Evolutionary conservation across 2,888 invertebrate species (phyloP).

Genomic region (Caenorhabditis sp.): DNA sequence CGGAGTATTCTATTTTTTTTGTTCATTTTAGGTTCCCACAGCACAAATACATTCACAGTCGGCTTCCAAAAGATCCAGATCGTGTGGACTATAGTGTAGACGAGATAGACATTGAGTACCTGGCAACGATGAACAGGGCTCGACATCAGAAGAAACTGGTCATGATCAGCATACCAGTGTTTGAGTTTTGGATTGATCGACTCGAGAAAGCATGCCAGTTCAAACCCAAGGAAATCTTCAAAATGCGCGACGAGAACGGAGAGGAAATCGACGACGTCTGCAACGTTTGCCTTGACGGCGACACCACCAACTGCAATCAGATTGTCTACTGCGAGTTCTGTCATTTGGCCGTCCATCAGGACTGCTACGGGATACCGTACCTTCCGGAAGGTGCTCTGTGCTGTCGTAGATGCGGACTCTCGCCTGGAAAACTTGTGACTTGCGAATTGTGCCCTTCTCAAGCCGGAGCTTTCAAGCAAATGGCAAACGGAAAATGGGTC

Average conservation of each 20-base stretch:
- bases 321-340: conserved; percentile 99
- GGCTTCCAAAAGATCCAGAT: conserved; percentile 11
- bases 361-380: conserved; percentile 96
- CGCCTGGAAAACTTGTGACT: conserved; percentile 94
- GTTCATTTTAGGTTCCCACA: background rate
- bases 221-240: conserved; percentile 30
- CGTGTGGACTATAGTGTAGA: conserved; percentile 32
- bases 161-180: background rate
- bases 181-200: conserved; percentile 53
- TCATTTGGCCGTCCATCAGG: conserved; percentile 97
- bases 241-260: conserved; percentile 11
- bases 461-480: conserved; percentile 97
- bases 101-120: conserved; percentile 27
- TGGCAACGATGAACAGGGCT: conserved; percentile 11
- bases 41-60: too few species aligned
- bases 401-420: conserved; percentile 95
- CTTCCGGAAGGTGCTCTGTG: conserved; percentile 98
- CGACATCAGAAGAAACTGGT: background rate
- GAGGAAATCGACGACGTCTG: conserved; percentile 89
- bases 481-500: conserved; percentile 95
- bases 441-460: conserved; percentile 98
- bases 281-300: conserved; percentile 97
- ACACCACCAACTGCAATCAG: conserved; percentile 98
- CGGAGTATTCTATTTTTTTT: too few species aligned
- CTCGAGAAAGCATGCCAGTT: conserved; percentile 50